These are phyloP conservation scores for Drosophila fuyamai DNA, from an alignment of 1,140 invertebrate species.

Conservation along the genomic window DNA sequence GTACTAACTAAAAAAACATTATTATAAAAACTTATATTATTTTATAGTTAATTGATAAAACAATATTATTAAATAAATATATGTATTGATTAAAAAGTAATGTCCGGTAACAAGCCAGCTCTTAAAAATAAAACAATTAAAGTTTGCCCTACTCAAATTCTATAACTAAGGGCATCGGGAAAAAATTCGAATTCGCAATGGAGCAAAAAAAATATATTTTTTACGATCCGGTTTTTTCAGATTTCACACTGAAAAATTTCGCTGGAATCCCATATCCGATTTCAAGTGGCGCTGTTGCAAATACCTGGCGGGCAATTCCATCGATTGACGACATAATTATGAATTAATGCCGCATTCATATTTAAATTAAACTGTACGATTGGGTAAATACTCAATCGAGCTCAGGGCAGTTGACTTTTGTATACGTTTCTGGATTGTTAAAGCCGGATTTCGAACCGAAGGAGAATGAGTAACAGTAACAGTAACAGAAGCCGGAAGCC, in stretches of 20 bases:
- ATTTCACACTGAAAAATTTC: slow-evolving; percentile 18
- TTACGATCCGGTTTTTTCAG: slow-evolving; percentile 5
- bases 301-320: slow-evolving; percentile 9
- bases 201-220: slow-evolving; percentile 7
- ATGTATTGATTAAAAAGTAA: no score
- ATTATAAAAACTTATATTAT: no score
- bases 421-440: neutral
- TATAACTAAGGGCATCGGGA: no score
- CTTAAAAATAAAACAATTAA: neutral
- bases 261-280: neutral
- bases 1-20: no score
- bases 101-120: no score
- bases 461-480: slow-evolving; percentile 17
- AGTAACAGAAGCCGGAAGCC: slow-evolving; percentile 67
- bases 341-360: slow-evolving; percentile 9
- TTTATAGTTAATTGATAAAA: no score
- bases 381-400: slow-evolving; percentile 12
- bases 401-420: slow-evolving; percentile 12
- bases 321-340: slow-evolving; percentile 25
- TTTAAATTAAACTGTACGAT: slow-evolving; percentile 12
- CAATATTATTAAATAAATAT: no score
- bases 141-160: neutral
- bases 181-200: neutral
- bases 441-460: neutral
- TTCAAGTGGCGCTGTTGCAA: slow-evolving; percentile 11